Evolutionary conservation across 2,888 invertebrate species (phyloP).

Genomic region (Temnothorax ravouxi): DNA sequence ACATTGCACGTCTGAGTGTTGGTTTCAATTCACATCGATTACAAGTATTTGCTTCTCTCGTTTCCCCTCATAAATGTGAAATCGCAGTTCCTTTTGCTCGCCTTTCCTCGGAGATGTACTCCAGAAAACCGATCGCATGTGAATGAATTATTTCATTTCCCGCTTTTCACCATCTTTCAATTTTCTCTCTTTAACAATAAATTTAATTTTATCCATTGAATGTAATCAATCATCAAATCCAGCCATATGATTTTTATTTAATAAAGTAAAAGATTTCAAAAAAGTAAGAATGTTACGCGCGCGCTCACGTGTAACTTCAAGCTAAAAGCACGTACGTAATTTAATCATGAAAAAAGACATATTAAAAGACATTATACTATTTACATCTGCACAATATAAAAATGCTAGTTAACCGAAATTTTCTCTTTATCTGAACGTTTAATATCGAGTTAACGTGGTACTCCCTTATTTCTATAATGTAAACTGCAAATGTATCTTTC

Average conservation of each 20-base stretch:
- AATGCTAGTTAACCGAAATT: neutral
- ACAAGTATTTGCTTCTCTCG: constrained; percentile 36
- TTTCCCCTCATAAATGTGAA: constrained; percentile 26
- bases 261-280: neutral
- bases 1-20: neutral
- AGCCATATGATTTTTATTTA: neutral
- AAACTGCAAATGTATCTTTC: neutral
- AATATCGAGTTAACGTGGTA: neutral
- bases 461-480: neutral
- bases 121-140: neutral
- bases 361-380: neutral
- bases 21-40: constrained; percentile 6
- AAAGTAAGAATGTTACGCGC: neutral
- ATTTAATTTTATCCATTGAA: neutral
- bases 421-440: constrained; percentile 7
- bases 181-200: neutral
- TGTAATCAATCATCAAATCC: neutral
- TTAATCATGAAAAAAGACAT: neutral
- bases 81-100: neutral
- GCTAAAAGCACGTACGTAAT: neutral
- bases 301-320: neutral
- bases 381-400: neutral
- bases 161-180: neutral
- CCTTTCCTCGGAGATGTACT: neutral
- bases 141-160: neutral